Percentiles rank a stretch among this genome's conserved stretches.
phyloP scores from a whole-genome alignment of 2,888 invertebrate species.

The Acrobasis repandana region DNA sequence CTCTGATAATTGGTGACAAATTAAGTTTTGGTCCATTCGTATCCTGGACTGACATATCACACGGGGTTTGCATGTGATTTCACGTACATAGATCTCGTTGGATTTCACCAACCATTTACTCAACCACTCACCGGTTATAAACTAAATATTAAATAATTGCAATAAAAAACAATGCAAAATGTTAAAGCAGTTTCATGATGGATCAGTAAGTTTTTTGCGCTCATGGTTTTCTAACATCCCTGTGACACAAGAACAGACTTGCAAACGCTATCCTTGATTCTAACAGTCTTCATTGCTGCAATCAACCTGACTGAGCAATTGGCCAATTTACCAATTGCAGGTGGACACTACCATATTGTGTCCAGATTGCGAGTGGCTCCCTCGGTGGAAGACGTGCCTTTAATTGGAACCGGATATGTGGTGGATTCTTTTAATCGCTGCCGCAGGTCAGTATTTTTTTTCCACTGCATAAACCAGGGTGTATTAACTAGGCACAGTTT shows the following conservation, averaged over 20 bases:
- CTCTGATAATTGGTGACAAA: too few species aligned
- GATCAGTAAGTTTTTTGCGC: background rate
- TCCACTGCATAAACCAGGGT: background rate
- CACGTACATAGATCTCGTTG: too few species aligned
- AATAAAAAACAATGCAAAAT: too few species aligned
- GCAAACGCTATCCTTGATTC: constrained; percentile 63
- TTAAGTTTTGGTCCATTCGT: too few species aligned
- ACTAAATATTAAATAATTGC: too few species aligned
- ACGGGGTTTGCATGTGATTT: too few species aligned
- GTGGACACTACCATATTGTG: constrained; percentile 32
- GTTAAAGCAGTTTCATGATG: background rate
- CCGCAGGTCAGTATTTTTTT: constrained; percentile 34
- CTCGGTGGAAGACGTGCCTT: constrained; percentile 7
- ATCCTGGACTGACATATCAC: too few species aligned
- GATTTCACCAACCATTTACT: too few species aligned
- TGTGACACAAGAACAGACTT: constrained; percentile 24
- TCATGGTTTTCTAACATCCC: background rate
- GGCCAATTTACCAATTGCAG: constrained; percentile 73
- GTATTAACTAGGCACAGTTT: background rate
- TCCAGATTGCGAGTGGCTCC: constrained; percentile 2
- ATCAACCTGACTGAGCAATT: constrained; percentile 52
- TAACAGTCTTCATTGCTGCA: constrained; percentile 57
- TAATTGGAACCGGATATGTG: constrained; percentile 23
- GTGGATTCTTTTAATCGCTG: constrained; percentile 32
- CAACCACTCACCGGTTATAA: too few species aligned